Evolutionary conservation across 2,113 vertebrate genomes (phyloP), one percentile per base, ranked within the genome.

Genomic region (Cyanoderma ruficeps): DNA sequence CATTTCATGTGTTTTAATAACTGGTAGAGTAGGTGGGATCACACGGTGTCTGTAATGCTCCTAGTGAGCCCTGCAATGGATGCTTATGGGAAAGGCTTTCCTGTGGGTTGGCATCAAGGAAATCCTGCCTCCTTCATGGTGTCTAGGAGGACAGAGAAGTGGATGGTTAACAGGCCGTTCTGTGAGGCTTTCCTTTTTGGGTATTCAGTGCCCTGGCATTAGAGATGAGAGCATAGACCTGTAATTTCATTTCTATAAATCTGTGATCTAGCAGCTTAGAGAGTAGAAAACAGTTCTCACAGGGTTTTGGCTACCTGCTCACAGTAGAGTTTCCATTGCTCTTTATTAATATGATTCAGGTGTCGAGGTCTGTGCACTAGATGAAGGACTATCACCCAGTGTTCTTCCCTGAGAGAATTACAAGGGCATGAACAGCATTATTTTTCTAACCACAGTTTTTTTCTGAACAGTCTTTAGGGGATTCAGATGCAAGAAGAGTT

Each of bases 401-500:
- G 24, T 47, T 13, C 39, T 80, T 90, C n/a, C 13, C 22, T 1
- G 0, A 47, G 68, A 60, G 21, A 83, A 30, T 28, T 53, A 25
- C 31, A 63, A 67, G 80, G 27, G 6, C 35, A 31, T 4, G 7
- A 70, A 11, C 11, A 83, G 6, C 35, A 10, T 9, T 33, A 46
- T 55, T 71, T 63, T 39, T 2, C 39, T 96, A 79, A 94, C 80
- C 28, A 25, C 3, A 3, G 9, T 44, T 60, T 89, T 80, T 82
- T 47, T 92, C 23, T 90, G 50, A 71, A 78, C 64, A 98, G 97
- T 83, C 83, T 97, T 97, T 82, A 97, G 92, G 87, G 88, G 87
- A 60, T 95, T 95, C 77, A 83, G 70, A 27, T 97, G 80, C 82
- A 93, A 83, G 30, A 98, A 96, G 83, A 95, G 37, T 30, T 97